Conservation (phyloP, 1,140 invertebrate species). For the Philotrypesis tridentata region DNA sequence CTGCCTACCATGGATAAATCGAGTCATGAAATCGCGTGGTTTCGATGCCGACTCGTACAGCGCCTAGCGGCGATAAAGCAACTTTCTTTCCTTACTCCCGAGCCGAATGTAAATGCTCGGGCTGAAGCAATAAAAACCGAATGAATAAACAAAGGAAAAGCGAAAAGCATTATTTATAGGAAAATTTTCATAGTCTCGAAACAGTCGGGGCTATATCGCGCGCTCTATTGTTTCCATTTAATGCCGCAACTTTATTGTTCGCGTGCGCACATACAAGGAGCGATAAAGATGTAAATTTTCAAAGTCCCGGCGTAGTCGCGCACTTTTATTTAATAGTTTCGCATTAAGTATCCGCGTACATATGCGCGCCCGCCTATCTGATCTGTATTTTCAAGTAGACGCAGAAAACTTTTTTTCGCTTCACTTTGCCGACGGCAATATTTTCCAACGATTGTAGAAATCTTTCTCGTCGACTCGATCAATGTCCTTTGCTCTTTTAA, state of each 20-base stretch:
- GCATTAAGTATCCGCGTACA: constrained; percentile 16
- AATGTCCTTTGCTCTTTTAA: background rate
- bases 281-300: constrained; percentile 32
- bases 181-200: constrained; percentile 21
- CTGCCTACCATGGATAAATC: background rate
- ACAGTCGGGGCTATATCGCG: constrained; percentile 6
- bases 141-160: constrained; percentile 1
- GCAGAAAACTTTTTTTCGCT: background rate
- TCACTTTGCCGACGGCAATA: background rate
- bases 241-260: constrained; percentile 29
- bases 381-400: constrained; percentile 2
- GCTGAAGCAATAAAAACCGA: background rate
- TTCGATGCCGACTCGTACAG: background rate
- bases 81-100: background rate
- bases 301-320: background rate
- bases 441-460: background rate
- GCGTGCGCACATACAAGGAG: constrained; percentile 11
- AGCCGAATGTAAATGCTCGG: background rate
- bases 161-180: constrained; percentile 13
- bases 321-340: constrained; percentile 30
- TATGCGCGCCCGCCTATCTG: constrained; percentile 7
- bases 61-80: background rate
- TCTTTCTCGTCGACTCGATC: no score
- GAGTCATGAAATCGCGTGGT: background rate
- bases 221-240: constrained; percentile 24